Percentiles rank a stretch among this genome's conserved stretches.
phyloP scores from a whole-genome alignment of 1,140 invertebrate genomes.

The Melanaphis sacchari region DNA sequence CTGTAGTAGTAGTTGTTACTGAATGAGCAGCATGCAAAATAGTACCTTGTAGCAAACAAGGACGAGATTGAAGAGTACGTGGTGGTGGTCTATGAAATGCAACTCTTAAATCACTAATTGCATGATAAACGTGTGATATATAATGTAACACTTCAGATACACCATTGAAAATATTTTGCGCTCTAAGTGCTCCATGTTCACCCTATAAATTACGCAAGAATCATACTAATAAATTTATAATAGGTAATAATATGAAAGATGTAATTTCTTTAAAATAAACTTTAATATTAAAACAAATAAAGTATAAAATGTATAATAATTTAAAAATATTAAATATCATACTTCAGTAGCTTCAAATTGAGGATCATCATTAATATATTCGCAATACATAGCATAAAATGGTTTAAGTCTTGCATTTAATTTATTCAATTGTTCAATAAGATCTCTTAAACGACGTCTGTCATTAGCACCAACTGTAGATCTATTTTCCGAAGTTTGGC shows the following conservation, averaged over 20 bases:
- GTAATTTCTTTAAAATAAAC: background rate
- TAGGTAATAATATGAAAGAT: background rate
- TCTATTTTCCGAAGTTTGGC: constrained; percentile 16
- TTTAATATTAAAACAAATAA: background rate
- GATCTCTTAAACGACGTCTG: constrained; percentile 19
- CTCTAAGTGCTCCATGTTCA: constrained; percentile 62
- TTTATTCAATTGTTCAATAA: constrained; percentile 69
- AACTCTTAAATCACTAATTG: constrained; percentile 83
- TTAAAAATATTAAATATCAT: background rate
- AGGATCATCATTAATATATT: constrained; percentile 70
- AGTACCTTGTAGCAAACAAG: constrained; percentile 30
- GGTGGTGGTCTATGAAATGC: constrained; percentile 74
- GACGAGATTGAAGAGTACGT: constrained; percentile 70
- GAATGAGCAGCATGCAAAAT: constrained; percentile 38
- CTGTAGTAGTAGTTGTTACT: background rate
- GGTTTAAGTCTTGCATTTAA: constrained; percentile 72
- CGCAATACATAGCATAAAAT: constrained; percentile 70
- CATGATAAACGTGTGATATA: constrained; percentile 85
- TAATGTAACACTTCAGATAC: constrained; percentile 83
- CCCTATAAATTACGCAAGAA: constrained; percentile 62
- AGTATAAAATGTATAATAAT: background rate
- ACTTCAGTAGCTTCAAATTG: constrained; percentile 63
- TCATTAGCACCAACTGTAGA: background rate
- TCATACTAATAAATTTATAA: background rate
- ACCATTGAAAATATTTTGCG: constrained; percentile 73